Percentiles rank a stretch among this genome's conserved stretches.
phyloP scores from a whole-genome alignment of 2,797 vertebrate genomes.

The Hephaestus fuliginosus region DNA sequence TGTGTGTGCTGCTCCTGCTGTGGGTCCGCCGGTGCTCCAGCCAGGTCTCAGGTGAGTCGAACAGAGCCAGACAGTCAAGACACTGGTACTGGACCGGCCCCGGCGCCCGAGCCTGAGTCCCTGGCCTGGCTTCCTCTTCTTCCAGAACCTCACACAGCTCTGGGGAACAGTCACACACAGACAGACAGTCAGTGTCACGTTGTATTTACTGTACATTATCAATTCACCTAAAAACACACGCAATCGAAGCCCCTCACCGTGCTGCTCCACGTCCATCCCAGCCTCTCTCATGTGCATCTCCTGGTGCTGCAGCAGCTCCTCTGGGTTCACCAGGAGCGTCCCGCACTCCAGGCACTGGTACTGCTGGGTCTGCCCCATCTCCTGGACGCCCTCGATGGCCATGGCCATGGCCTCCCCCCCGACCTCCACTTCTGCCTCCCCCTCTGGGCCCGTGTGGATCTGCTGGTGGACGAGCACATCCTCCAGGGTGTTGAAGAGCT shows the following conservation, averaged over 20 bases:
- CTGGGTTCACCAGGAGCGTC: constrained; percentile 88
- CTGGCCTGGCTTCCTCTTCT: constrained; percentile 63
- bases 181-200: not conserved
- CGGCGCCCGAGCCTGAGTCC: constrained; percentile 53
- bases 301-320: constrained; percentile 93
- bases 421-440: constrained; percentile 68
- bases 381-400: constrained; percentile 65
- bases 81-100: constrained; percentile 93
- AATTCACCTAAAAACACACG: not conserved
- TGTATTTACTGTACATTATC: no score
- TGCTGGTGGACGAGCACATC: constrained; percentile 94
- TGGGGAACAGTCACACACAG: constrained; percentile 45
- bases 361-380: constrained; percentile 87
- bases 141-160: constrained; percentile 84
- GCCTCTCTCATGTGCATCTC: constrained; percentile 92
- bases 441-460: constrained; percentile 86
- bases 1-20: constrained; percentile 87
- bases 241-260: constrained; percentile 68
- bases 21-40: constrained; percentile 90
- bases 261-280: constrained; percentile 82
- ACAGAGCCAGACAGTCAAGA: constrained; percentile 92
- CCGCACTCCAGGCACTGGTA: constrained; percentile 96
- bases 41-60: constrained; percentile 91
- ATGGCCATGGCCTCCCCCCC: constrained; percentile 57
- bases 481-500: constrained; percentile 91